Evolutionary conservation across 2,113 vertebrate genomes (phyloP).

Genomic region (Sakesphorus luctuosus): DNA sequence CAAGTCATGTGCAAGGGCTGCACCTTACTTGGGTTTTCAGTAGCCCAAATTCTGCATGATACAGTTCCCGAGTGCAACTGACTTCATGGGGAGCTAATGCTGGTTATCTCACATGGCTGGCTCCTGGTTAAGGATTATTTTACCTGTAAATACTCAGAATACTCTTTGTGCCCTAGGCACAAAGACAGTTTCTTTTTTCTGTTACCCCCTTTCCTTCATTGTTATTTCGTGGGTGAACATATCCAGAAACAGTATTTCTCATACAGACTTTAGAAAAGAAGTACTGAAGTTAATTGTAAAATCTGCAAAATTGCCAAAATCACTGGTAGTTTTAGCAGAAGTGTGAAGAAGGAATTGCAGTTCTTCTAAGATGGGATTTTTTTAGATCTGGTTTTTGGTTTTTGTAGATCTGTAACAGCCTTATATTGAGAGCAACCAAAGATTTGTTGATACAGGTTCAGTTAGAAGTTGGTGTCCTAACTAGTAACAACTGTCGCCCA

Average conservation of each 20-base stretch:
- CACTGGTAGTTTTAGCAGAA: neutral
- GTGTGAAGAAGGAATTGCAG: neutral
- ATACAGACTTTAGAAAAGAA: neutral
- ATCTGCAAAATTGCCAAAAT: neutral
- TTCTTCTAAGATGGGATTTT: neutral
- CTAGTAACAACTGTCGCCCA: neutral
- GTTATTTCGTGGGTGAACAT: neutral
- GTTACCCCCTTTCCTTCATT: neutral
- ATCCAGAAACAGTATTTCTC: neutral
- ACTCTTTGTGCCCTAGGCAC: neutral
- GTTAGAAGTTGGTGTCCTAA: neutral
- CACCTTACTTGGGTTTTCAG: neutral
- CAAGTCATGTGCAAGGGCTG: neutral
- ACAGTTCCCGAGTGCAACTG: neutral
- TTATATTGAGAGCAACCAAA: neutral
- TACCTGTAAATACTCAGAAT: neutral
- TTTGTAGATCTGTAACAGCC: neutral
- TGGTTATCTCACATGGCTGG: neutral
- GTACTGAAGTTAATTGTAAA: neutral
- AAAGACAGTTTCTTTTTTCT: neutral
- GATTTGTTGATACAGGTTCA: neutral
- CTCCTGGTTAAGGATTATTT: neutral
- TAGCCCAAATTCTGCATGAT: neutral
- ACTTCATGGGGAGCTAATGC: neutral
- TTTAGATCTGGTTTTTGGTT: neutral